Base-by-base conservation (phyloP, 2,113 vertebrate species). In the Clupea harengus region DNA sequence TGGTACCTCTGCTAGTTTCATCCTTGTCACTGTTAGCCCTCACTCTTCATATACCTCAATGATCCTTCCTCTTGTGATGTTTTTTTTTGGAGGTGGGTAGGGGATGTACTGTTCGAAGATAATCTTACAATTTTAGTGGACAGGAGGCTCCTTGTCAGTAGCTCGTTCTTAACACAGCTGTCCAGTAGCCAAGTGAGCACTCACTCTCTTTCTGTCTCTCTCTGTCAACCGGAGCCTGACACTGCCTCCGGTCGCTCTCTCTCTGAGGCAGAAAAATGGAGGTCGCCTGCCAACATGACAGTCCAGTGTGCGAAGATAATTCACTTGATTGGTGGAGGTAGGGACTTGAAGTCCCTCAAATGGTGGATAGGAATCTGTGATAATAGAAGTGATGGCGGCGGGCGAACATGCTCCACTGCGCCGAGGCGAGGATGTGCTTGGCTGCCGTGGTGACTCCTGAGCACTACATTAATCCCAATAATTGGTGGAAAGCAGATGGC, bases 401-500 rank as follows among this genome's bases (percentile, higher is more conserved):
- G 67, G 80, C 57, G 80, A 39, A 39, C 39, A 2, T 39, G 39
- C 39, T 39, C 20, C 39, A 15, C 82, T 81, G 81, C 32, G 72
- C 72, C 52, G 45, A 46, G 82, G 87, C 85, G 84, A 86, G 87
- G 86, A 83, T 81, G 39, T 13, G 67, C 82, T 45, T 50, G 75
- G 64, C 84, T 86, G 84, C 78, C 82, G 72, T 57, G 0, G 60
- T 18, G 22, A 83, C 84, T 81, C 45, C 86, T 22, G n/a, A 83
- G 82, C 83, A 88, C 67, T 64, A 84, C 80, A 89, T 90, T 81
- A 89, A 89, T 89, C 88, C 72, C 32, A 85, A 84, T 89, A 88
- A 89, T 86, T 72, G 82, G 67, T 49, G 28, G 46, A 85, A 87
- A 82, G 89, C 86, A 88, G 87, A 86, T 86, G 83, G 86, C 84